Conservation (phyloP, 2,113 vertebrate species). For the Ceyx melanurus region DNA sequence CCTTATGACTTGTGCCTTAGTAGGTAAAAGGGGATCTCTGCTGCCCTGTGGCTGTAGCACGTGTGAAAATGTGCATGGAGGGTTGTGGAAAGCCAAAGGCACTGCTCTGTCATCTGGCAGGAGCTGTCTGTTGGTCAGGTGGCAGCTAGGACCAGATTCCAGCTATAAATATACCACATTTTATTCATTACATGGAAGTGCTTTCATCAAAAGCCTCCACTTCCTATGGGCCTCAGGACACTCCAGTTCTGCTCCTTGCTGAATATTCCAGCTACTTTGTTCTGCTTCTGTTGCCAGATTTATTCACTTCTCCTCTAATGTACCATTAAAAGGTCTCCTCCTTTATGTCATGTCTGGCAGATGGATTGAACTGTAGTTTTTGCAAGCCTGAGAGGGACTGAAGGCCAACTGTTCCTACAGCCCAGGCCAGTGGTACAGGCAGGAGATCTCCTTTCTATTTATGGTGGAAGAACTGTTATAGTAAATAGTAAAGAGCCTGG, state of each 20-base stretch:
- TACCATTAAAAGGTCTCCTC: not conserved
- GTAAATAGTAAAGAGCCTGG: not conserved
- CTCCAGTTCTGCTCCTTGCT: not conserved
- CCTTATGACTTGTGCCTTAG: not conserved
- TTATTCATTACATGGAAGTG: accelerated
- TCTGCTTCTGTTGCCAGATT: not conserved
- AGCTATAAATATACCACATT: not conserved
- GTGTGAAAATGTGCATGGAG: not conserved
- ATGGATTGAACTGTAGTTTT: not conserved
- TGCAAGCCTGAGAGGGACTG: not conserved
- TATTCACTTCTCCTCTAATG: not conserved
- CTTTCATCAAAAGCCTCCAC: not conserved
- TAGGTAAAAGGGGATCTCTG: not conserved
- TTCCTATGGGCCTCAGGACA: not conserved
- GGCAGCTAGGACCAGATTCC: not conserved
- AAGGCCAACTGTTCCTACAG: not conserved
- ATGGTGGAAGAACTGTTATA: not conserved
- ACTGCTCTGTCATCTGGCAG: not conserved
- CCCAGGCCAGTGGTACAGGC: not conserved
- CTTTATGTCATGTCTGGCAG: not conserved
- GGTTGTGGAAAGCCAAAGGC: not conserved
- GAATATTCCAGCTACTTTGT: not conserved
- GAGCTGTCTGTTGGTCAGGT: not conserved
- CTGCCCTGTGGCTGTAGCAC: not conserved
- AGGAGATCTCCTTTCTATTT: slow-evolving; percentile 5